Evolutionary conservation across 2,113 vertebrate species (phyloP).

Genomic region (Equus quagga): DNA sequence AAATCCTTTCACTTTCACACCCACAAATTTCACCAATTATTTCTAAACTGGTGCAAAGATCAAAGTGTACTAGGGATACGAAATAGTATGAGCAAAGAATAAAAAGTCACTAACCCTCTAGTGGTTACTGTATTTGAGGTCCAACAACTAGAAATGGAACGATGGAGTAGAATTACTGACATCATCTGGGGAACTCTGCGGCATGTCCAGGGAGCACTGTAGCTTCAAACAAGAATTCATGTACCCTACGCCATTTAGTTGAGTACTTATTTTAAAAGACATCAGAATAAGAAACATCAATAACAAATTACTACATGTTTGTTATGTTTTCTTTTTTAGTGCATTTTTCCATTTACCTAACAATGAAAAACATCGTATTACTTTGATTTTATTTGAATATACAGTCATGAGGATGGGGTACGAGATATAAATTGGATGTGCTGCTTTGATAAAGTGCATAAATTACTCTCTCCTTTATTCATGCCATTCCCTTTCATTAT

Average conservation of each 20-base stretch:
- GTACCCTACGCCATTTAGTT: neutral
- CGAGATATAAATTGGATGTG: constrained; percentile 60
- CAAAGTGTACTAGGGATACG: neutral
- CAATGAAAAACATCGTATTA: constrained; percentile 42
- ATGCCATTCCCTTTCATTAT: constrained; percentile 75
- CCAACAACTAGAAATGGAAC: neutral
- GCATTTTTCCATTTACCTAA: constrained; percentile 47
- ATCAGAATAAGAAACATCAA: constrained; percentile 40
- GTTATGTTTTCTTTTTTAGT: constrained; percentile 22
- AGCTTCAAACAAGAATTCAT: constrained; percentile 14
- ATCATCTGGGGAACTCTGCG: constrained; percentile 46
- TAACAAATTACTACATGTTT: constrained; percentile 38
- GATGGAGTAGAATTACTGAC: constrained; percentile 26
- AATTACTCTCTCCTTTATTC: constrained; percentile 77
- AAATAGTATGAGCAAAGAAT: constrained; percentile 23
- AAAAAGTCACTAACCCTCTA: neutral
- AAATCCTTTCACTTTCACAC: neutral
- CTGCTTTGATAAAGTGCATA: constrained; percentile 70
- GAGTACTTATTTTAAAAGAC: constrained; percentile 61
- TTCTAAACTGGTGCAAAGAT: constrained; percentile 29
- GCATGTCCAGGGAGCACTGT: neutral
- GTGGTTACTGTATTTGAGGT: neutral
- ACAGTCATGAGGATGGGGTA: neutral
- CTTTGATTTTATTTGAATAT: constrained; percentile 69
- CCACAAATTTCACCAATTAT: constrained; percentile 33